phyloP scores from a whole-genome alignment of 1,140 invertebrate genomes.

The Ylistrum balloti region DNA sequence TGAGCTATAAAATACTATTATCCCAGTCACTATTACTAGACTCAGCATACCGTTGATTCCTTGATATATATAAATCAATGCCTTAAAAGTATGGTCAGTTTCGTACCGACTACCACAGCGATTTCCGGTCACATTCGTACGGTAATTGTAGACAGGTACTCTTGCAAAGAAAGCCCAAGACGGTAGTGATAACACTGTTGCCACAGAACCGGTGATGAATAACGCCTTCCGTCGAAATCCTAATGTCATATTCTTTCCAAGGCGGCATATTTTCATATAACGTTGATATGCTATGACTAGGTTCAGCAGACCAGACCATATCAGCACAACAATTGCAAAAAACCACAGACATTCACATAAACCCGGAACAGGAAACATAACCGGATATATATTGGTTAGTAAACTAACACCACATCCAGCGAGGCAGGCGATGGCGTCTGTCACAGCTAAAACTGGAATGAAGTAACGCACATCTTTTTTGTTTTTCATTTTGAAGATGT shows the following conservation, averaged over 20 bases:
- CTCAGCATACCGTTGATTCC: neutral
- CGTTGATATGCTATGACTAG: conserved; percentile 51
- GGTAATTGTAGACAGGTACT: neutral
- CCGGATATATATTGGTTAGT: conserved; percentile 42
- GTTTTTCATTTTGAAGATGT: conserved; percentile 46
- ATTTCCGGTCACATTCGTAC: neutral
- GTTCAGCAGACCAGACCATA: conserved; percentile 44
- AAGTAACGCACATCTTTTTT: conserved; percentile 53
- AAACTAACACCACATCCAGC: conserved; percentile 36
- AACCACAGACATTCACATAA: conserved; percentile 53
- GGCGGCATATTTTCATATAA: conserved; percentile 50
- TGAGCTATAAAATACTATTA: conserved; percentile 20
- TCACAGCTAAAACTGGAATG: conserved; percentile 41
- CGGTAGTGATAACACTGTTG: neutral
- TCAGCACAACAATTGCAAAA: neutral
- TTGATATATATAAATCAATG: conserved; percentile 1
- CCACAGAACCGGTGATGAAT: neutral
- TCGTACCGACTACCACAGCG: neutral
- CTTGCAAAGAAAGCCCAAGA: conserved; percentile 22
- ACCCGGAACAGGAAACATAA: conserved; percentile 30
- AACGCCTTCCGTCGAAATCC: neutral
- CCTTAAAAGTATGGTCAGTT: neutral
- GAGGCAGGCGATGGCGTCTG: conserved; percentile 22
- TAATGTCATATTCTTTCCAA: neutral
- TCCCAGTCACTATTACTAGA: neutral